Evolutionary conservation across 2,797 vertebrate species (phyloP).

Genomic region (Arnoldichthys spilopterus): DNA sequence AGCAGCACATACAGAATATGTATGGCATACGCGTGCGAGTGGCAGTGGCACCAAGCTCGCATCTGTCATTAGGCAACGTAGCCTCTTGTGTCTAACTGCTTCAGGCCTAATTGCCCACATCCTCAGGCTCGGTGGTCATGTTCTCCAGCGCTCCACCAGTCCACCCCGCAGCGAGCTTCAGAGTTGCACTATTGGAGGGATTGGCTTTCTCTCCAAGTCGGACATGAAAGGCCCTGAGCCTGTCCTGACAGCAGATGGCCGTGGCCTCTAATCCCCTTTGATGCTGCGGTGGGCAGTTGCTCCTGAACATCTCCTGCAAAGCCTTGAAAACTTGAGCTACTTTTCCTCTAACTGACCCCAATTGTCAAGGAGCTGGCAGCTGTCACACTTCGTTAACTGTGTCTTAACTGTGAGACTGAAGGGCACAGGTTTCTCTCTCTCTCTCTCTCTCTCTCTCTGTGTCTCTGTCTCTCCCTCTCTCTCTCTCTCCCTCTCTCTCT

Average conservation of each 20-base stretch:
- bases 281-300: constrained; percentile 82
- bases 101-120: constrained; percentile 42
- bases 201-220: constrained; percentile 61
- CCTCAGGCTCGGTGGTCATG: background rate
- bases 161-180: constrained; percentile 31
- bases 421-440: constrained; percentile 66
- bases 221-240: constrained; percentile 78
- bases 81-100: constrained; percentile 30
- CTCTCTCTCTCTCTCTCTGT: constrained; percentile 31
- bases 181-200: constrained; percentile 37
- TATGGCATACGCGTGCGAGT: background rate
- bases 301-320: constrained; percentile 80
- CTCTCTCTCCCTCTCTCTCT: constrained; percentile 30
- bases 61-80: constrained; percentile 20
- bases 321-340: constrained; percentile 83
- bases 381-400: constrained; percentile 80
- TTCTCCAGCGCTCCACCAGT: constrained; percentile 12
- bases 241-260: constrained; percentile 82
- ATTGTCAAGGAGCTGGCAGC: constrained; percentile 81
- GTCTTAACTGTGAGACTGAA: constrained; percentile 77
- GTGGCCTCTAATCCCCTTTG: constrained; percentile 82
- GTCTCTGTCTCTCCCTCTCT: constrained; percentile 59
- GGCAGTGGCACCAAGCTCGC: background rate
- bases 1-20: background rate
- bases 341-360: constrained; percentile 85